These are phyloP conservation scores for Oncorhynchus masou DNA, from an alignment of 2,113 vertebrate species.

Conservation along the genomic window DNA sequence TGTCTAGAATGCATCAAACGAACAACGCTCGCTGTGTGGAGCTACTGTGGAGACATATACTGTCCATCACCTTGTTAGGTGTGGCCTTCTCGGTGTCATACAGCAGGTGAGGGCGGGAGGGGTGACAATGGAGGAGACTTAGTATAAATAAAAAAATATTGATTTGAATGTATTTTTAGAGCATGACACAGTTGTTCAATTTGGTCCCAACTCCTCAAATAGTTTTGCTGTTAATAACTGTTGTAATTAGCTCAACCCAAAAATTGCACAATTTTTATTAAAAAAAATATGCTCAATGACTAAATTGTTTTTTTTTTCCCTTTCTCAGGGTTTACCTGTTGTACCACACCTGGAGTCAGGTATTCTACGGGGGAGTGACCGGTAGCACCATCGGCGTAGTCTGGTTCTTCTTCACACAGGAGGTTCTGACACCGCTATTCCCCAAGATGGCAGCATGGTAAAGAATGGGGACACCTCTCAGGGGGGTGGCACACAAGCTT, in stretches of 20 bases:
- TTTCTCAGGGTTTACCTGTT: constrained; percentile 89
- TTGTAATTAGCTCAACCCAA: too few species aligned
- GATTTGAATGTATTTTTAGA: not conserved
- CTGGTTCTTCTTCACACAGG: constrained; percentile 97
- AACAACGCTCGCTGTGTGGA: constrained; percentile 98
- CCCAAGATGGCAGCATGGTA: constrained; percentile 98
- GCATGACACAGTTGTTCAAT: not conserved
- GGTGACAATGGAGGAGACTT: too few species aligned
- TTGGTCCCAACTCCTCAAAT: not conserved
- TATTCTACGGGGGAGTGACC: constrained; percentile 87
- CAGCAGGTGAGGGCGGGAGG: constrained; percentile 82
- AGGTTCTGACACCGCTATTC: constrained; percentile 95
- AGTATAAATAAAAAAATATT: too few species aligned
- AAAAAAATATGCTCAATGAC: not conserved
- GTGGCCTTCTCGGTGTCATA: constrained; percentile 92
- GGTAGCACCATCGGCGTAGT: constrained; percentile 85
- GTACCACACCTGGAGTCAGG: constrained; percentile 98
- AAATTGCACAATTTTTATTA: not conserved
- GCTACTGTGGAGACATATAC: constrained; percentile 93
- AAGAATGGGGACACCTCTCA: constrained; percentile 36
- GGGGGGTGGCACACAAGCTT: not conserved
- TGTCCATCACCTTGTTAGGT: constrained; percentile 88
- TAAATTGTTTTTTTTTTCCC: not conserved
- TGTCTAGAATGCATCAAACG: constrained; percentile 96
- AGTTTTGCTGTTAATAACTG: too few species aligned